These are phyloP conservation scores for Aphaenogaster floridana DNA, from an alignment of 1,140 invertebrate species.

Conservation along the genomic window DNA sequence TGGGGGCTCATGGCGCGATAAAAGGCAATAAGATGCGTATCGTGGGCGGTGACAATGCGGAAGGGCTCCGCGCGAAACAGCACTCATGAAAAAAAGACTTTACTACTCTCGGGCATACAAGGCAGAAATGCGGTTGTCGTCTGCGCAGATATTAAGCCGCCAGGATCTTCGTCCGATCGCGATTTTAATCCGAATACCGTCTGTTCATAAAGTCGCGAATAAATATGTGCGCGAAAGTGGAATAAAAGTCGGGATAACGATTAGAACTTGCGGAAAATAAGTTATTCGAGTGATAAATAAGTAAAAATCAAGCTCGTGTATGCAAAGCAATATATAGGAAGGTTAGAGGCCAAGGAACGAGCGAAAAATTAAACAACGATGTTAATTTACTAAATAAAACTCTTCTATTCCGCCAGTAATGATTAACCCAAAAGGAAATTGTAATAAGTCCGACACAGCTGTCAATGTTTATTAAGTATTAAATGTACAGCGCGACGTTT, in stretches of 20 bases:
- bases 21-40: constrained; percentile 69
- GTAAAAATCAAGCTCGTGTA: too few species aligned
- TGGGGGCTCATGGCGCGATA: constrained; percentile 51
- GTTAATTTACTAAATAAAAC: too few species aligned
- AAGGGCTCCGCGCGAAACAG: constrained; percentile 26
- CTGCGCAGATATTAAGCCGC: constrained; percentile 19
- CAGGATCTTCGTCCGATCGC: background rate
- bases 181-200: background rate
- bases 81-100: constrained; percentile 55
- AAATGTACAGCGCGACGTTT: too few species aligned
- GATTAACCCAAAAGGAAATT: too few species aligned
- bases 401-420: too few species aligned
- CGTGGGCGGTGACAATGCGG: constrained; percentile 50
- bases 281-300: background rate
- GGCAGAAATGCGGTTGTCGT: constrained; percentile 13
- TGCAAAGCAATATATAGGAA: too few species aligned
- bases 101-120: constrained; percentile 30
- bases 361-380: too few species aligned
- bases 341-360: too few species aligned
- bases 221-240: background rate
- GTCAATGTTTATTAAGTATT: too few species aligned
- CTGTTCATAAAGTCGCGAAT: background rate
- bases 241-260: background rate
- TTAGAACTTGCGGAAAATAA: background rate
- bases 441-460: too few species aligned